Evolutionary conservation across 2,113 vertebrate species (phyloP).

Genomic region (Bos javanicus): DNA sequence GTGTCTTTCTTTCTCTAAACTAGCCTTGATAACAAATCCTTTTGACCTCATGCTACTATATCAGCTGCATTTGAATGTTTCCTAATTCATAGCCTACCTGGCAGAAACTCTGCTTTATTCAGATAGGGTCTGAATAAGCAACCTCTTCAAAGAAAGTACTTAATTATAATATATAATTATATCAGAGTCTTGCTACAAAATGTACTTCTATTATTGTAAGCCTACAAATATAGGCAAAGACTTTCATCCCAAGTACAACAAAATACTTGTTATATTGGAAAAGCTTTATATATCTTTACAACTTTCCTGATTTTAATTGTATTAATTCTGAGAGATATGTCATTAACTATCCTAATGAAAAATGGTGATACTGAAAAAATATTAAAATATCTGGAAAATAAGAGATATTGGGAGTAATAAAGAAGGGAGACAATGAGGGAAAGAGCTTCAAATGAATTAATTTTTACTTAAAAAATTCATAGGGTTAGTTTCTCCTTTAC

Average conservation of each 20-base stretch:
- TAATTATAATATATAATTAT: not conserved
- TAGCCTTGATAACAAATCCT: not conserved
- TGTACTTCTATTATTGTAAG: not conserved
- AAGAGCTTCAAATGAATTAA: not conserved
- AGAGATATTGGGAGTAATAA: not conserved
- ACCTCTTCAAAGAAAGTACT: not conserved
- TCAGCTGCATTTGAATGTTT: not conserved
- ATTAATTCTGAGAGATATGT: not conserved
- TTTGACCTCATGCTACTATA: not conserved
- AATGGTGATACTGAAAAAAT: not conserved
- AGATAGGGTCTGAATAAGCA: slow-evolving; percentile 17
- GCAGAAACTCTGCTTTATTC: slow-evolving; percentile 2
- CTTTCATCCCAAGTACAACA: not conserved
- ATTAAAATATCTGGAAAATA: not conserved
- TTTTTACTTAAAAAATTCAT: not conserved
- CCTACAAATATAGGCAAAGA: not conserved
- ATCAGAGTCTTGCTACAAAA: not conserved
- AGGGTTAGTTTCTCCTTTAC: not conserved
- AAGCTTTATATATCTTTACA: not conserved
- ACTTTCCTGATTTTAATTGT: not conserved
- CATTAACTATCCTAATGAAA: slow-evolving; percentile 1
- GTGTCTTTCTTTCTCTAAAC: not conserved
- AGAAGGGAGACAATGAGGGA: not conserved
- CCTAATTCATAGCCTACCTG: not conserved
- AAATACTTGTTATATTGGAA: not conserved